Evolutionary conservation across 2,113 vertebrate species (phyloP).

Genomic region (Burhinus bistriatus): DNA sequence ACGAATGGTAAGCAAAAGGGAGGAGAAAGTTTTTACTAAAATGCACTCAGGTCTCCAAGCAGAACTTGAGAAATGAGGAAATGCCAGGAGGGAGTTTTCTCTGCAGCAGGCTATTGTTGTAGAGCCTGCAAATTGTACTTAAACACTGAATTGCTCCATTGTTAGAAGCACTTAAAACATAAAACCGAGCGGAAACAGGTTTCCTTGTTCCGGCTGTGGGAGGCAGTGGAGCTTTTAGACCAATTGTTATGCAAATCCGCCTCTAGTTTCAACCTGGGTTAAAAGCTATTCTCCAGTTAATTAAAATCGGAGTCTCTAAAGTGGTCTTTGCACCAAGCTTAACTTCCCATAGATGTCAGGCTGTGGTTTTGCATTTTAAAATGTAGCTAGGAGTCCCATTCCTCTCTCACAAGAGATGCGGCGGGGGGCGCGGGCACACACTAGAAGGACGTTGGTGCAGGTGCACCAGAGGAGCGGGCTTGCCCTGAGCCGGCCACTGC

Average conservation of each 20-base stretch:
- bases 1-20: background rate
- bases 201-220: background rate
- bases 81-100: background rate
- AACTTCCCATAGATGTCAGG: background rate
- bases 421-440: too few relatives aligned
- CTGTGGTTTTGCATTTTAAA: background rate
- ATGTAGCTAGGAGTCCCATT: background rate
- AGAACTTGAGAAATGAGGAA: background rate
- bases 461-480: background rate
- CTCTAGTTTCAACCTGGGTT: constrained; percentile 2
- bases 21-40: background rate
- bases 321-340: background rate
- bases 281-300: constrained; percentile 34
- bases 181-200: background rate
- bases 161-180: constrained; percentile 37
- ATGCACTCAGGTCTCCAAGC: background rate
- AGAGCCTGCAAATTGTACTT: constrained; percentile 10
- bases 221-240: constrained; percentile 9
- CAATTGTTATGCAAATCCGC: constrained; percentile 49
- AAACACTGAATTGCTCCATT: constrained; percentile 16
- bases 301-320: constrained; percentile 17
- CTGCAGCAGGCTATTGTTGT: background rate
- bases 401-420: background rate
- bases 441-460: background rate
- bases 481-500: background rate